Percentiles rank a stretch among this genome's conserved stretches.
Conservation (phyloP, 2,113 vertebrate genomes). For the Brachyhypopomus occidentalis region DNA sequence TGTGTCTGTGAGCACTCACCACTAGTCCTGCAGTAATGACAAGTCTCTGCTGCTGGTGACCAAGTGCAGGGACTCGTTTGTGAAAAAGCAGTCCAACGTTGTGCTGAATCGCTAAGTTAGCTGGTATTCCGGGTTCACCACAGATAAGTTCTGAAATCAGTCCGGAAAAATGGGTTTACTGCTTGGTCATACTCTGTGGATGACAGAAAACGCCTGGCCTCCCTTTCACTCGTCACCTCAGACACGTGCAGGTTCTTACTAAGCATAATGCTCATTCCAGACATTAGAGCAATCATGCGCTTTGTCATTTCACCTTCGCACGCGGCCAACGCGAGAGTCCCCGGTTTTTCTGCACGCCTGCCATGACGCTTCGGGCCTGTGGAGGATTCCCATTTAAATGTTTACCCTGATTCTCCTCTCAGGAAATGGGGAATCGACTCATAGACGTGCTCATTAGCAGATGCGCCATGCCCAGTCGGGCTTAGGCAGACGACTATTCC, state of each 20-base stretch:
- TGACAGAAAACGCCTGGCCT: constrained; percentile 19
- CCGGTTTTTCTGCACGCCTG: constrained; percentile 32
- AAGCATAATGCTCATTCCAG: constrained; percentile 36
- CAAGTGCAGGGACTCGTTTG: neutral
- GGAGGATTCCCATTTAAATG: constrained; percentile 76
- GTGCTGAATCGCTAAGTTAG: neutral
- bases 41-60: neutral
- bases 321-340: constrained; percentile 9
- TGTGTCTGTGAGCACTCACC: constrained; percentile 31
- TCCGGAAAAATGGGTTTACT: neutral
- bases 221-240: constrained; percentile 7
- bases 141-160: neutral
- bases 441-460: constrained; percentile 77
- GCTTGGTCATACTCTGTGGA: constrained; percentile 14
- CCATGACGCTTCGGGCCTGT: constrained; percentile 60
- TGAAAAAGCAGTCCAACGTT: neutral
- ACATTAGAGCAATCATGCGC: constrained; percentile 33
- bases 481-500: constrained; percentile 76
- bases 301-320: constrained; percentile 45
- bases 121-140: neutral
- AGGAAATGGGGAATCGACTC: constrained; percentile 79
- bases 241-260: constrained; percentile 25
- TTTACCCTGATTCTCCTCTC: constrained; percentile 78
- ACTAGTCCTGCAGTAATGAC: constrained; percentile 57
- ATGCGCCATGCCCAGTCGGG: constrained; percentile 71